phyloP scores from a whole-genome alignment of 2,113 vertebrate species.

The Zingel zingel region DNA sequence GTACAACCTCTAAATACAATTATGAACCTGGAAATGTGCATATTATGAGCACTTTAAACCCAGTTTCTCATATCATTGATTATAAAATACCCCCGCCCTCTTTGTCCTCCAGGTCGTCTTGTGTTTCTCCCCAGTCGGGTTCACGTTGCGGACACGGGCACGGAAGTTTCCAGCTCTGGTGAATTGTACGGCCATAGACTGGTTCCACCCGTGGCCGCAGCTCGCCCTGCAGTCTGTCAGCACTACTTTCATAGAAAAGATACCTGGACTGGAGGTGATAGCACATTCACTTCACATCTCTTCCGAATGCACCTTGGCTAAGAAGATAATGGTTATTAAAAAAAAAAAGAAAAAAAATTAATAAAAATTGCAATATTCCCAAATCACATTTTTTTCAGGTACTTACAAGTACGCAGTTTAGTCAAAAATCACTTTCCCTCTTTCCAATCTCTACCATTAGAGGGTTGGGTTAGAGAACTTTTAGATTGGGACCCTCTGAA shows the following conservation, averaged over 20 bases:
- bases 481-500: too few species aligned
- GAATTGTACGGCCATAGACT: conserved; percentile 79
- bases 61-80: neutral
- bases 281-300: neutral
- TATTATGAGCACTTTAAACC: neutral
- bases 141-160: conserved; percentile 80
- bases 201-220: conserved; percentile 80
- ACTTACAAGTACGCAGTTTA: too few species aligned
- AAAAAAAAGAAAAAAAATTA: too few species aligned
- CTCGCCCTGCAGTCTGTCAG: conserved; percentile 81
- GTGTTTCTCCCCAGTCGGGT: conserved; percentile 85
- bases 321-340: too few species aligned
- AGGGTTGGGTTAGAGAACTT: too few species aligned
- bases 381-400: too few species aligned
- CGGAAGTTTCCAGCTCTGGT: conserved; percentile 83
- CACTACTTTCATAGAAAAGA: conserved; percentile 83
- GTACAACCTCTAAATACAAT: too few species aligned
- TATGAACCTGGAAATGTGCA: too few species aligned
- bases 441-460: too few species aligned
- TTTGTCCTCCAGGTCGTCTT: conserved; percentile 78
- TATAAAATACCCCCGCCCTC: neutral
- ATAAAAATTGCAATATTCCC: too few species aligned
- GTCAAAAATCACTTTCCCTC: too few species aligned
- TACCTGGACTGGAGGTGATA: conserved; percentile 78
- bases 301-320: too few species aligned